phyloP scores from a whole-genome alignment of 2,797 vertebrate genomes.

The Pteropus rufus region DNA sequence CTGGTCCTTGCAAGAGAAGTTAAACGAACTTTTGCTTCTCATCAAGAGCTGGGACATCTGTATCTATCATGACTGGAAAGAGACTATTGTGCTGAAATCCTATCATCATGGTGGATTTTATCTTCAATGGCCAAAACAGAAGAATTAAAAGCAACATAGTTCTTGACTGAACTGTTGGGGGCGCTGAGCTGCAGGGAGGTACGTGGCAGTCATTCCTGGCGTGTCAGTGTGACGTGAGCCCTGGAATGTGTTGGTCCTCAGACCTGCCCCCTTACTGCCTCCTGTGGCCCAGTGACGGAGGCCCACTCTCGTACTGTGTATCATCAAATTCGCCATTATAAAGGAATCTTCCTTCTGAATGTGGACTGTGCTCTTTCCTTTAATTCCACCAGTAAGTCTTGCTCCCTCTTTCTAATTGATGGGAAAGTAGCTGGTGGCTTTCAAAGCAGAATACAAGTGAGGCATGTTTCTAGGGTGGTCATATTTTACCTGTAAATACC shows the following conservation, averaged over 20 bases:
- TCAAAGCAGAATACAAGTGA: neutral
- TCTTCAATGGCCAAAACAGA: constrained; percentile 45
- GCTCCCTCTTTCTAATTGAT: neutral
- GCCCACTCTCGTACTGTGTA: constrained; percentile 79
- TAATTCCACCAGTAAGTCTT: neutral
- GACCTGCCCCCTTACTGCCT: constrained; percentile 43
- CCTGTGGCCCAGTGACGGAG: constrained; percentile 71
- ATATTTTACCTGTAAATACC: neutral
- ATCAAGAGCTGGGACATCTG: constrained; percentile 23
- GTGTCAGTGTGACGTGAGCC: neutral
- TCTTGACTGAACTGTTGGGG: constrained; percentile 45
- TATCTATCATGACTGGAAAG: constrained; percentile 57
- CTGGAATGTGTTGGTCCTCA: neutral
- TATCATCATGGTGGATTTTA: constrained; percentile 27
- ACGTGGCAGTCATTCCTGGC: neutral
- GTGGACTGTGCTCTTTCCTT: constrained; percentile 66
- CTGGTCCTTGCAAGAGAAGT: constrained; percentile 59
- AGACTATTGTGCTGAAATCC: constrained; percentile 53
- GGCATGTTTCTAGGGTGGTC: neutral
- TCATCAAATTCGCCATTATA: constrained; percentile 81
- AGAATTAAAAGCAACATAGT: neutral
- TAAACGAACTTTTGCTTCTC: constrained; percentile 50
- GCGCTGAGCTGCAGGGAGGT: neutral
- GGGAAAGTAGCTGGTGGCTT: neutral
- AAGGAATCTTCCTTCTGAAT: constrained; percentile 79